These are phyloP conservation scores for Drosophila kikkawai DNA, from an alignment of 1,140 invertebrate species.

Conservation along the genomic window DNA sequence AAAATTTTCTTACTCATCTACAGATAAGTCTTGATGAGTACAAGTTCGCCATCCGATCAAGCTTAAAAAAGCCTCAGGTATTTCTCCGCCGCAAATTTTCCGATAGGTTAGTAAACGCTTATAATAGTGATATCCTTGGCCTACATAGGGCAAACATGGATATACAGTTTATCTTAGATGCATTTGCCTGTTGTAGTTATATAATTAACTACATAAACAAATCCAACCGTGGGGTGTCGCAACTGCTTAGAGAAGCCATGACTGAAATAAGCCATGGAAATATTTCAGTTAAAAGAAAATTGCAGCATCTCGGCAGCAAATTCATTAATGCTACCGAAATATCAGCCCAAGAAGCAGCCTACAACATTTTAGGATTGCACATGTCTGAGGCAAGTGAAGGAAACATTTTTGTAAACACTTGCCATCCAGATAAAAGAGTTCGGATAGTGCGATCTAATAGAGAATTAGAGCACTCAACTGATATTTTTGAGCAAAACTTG, in stretches of 20 bases:
- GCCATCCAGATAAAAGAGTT: too few species aligned
- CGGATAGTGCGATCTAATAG: too few species aligned
- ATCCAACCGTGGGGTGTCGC: neutral
- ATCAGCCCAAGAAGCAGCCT: neutral
- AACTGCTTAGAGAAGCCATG: neutral
- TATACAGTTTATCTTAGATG: slow-evolving; percentile 1
- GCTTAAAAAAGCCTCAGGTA: neutral
- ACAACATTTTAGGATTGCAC: neutral
- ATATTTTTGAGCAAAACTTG: neutral
- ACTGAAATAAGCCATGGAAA: neutral
- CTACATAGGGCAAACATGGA: neutral
- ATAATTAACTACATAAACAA: neutral
- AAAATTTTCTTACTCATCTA: neutral
- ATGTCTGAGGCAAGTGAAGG: too few species aligned
- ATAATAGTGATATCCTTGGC: neutral
- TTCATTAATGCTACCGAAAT: neutral
- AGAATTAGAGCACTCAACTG: neutral
- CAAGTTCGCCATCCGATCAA: neutral
- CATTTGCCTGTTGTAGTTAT: neutral
- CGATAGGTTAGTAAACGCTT: neutral
- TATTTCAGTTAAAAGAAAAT: too few species aligned
- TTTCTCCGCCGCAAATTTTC: neutral
- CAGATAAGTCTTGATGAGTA: neutral
- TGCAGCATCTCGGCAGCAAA: neutral
- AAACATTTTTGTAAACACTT: too few species aligned